Evolutionary conservation across 2,888 invertebrate species (phyloP).

Genomic region (Chaetogeoica ovagalla): DNA sequence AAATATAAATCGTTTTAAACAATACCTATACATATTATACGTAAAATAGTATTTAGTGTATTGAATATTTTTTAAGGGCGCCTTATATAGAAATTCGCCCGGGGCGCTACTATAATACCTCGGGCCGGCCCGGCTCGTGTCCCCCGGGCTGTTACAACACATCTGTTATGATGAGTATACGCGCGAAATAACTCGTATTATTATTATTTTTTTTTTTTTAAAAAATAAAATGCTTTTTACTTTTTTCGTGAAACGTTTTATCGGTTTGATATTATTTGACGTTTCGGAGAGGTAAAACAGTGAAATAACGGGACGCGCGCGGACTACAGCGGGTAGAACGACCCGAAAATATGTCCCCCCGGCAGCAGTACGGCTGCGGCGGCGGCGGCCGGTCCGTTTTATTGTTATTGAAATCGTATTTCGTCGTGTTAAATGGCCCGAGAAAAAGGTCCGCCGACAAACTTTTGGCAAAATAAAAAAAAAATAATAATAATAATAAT

Average conservation of each 20-base stretch:
- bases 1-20: too few species aligned
- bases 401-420: slow-evolving; percentile 53
- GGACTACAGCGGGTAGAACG: slow-evolving; percentile 9
- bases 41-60: too few species aligned
- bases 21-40: too few species aligned
- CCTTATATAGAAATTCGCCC: too few species aligned
- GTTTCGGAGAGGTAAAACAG: slow-evolving; percentile 37
- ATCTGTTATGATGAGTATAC: too few species aligned
- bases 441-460: slow-evolving; percentile 50
- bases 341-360: slow-evolving; percentile 51
- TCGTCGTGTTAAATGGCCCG: slow-evolving; percentile 49
- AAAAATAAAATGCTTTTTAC: not conserved
- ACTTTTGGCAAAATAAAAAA: slow-evolving; percentile 34
- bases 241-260: slow-evolving; percentile 39
- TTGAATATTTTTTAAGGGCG: too few species aligned
- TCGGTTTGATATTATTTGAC: slow-evolving; percentile 28
- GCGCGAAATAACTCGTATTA: too few species aligned
- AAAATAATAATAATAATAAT: slow-evolving; percentile 14
- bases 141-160: too few species aligned
- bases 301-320: slow-evolving; percentile 6
- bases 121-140: too few species aligned
- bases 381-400: slow-evolving; percentile 9
- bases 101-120: too few species aligned
- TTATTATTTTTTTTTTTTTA: not conserved
- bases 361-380: slow-evolving; percentile 4